Base-by-base conservation (phyloP, 2,797 vertebrate species). In the Urocyon cinereoargenteus region DNA sequence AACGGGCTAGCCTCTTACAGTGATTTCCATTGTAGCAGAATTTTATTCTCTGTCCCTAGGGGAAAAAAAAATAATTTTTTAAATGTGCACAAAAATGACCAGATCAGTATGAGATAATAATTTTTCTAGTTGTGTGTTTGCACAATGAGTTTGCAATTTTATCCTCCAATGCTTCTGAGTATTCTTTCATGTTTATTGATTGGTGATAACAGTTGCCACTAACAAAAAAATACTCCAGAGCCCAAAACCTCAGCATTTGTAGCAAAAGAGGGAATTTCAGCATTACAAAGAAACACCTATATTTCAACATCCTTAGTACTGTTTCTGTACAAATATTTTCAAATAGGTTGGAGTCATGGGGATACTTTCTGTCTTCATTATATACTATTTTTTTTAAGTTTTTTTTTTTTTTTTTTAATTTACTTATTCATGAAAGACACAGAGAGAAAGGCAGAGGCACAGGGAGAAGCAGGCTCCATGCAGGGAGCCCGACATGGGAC, bases 71-170 rank as follows among this genome's bases (percentile, higher is more conserved):
- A 45, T 73, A 26, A 19, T 59, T 77, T 31, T 75, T 53, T 53
- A 3, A 92, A 77, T 82, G 72, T 82, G 31, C 36, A 73, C 7
- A n/a, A 70, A 90, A 86, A 28, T 86, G 59, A 95, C 83, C 68
- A 96, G 84, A 91, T 24, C n/a, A 96, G n/a, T 94, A 96, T 92
- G 73, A 93, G 96, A 97, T 98, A 96, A 98, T 91, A 97, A 61
- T 96, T 93, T 94, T 97, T 79, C 85, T 83, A 93, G 86, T 83
- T 86, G 6, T 75, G 57, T 68, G 64, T 94, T 94, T 97, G 89
- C 59, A 97, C 77, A 40, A 16, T 3, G 97, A 85, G 59, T 97
- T 96, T 97, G 89, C 66, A 98, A 96, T 98, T 98, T 98, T 98
- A 96, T 91, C 57, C 11, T 91, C 83, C 81, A 93, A 4, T 95